Percentiles rank a stretch among this genome's conserved stretches.
Conservation (phyloP, 2,888 invertebrate species). For the Oscheius sp. region DNA sequence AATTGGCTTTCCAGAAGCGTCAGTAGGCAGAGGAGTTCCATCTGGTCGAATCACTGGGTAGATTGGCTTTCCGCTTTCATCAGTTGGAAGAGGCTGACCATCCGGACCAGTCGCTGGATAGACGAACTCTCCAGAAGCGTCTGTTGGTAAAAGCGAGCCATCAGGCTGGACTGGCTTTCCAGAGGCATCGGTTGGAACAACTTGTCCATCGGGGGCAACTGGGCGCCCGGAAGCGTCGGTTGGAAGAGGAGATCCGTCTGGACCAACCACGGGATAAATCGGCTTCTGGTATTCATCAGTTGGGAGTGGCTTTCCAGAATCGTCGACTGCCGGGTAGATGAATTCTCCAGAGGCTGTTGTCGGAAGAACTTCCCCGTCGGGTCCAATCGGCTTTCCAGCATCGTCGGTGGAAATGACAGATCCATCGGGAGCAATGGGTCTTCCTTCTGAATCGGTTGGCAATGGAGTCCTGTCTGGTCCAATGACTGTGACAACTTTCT, state of each 20-base stretch:
- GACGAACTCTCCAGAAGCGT: slow-evolving; percentile 23
- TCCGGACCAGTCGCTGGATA: slow-evolving; percentile 38
- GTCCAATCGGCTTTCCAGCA: slow-evolving; percentile 51
- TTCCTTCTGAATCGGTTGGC: slow-evolving; percentile 33
- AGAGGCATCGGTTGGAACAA: slow-evolving; percentile 47
- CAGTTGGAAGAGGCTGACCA: slow-evolving; percentile 44
- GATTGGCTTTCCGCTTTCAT: slow-evolving; percentile 36
- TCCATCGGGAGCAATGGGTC: slow-evolving; percentile 37
- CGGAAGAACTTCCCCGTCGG: slow-evolving; percentile 49
- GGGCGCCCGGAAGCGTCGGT: slow-evolving; percentile 34
- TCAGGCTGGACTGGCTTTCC: slow-evolving; percentile 48
- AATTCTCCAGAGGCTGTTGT: slow-evolving; percentile 59
- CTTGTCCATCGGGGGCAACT: slow-evolving; percentile 38
- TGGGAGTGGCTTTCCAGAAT: slow-evolving; percentile 34
- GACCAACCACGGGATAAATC: slow-evolving; percentile 33
- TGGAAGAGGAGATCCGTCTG: slow-evolving; percentile 41
- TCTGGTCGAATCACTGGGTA: slow-evolving; percentile 55
- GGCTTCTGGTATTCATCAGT: slow-evolving; percentile 22
- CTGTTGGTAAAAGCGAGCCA: slow-evolving; percentile 46
- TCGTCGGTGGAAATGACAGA: slow-evolving; percentile 37
- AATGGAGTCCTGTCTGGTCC: slow-evolving; percentile 40
- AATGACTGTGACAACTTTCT: slow-evolving; percentile 44
- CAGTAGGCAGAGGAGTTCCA: slow-evolving; percentile 45
- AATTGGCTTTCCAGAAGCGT: slow-evolving; percentile 19
- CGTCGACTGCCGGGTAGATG: slow-evolving; percentile 60